phyloP scores from a whole-genome alignment of 2,888 invertebrate genomes.

The Xestia c-nigrum region DNA sequence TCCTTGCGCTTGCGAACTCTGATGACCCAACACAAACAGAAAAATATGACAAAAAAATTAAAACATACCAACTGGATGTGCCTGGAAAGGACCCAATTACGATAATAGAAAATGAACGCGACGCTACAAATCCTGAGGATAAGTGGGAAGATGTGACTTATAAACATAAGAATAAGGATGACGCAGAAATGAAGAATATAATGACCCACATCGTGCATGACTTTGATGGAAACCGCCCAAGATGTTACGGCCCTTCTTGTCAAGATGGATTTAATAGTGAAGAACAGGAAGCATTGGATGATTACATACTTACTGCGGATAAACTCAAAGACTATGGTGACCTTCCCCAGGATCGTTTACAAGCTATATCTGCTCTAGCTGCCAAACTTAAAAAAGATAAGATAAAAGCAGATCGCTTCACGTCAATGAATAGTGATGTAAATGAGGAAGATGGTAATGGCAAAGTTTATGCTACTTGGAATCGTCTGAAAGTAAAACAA shows the following conservation, averaged over 20 bases:
- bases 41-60: constrained; percentile 83
- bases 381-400: constrained; percentile 88
- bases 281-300: constrained; percentile 89
- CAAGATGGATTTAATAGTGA: constrained; percentile 80
- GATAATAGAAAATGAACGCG: constrained; percentile 87
- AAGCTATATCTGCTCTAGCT: constrained; percentile 85
- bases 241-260: constrained; percentile 88
- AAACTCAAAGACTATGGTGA: constrained; percentile 88
- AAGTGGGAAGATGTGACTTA: constrained; percentile 75
- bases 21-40: constrained; percentile 80
- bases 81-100: constrained; percentile 91
- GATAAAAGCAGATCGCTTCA: constrained; percentile 74
- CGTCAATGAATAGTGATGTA: constrained; percentile 68
- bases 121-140: constrained; percentile 63
- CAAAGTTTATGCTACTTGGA: constrained; percentile 87
- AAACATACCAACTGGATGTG: constrained; percentile 89
- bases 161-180: constrained; percentile 73
- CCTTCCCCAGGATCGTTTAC: constrained; percentile 82
- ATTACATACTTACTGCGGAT: constrained; percentile 91
- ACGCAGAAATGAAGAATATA: constrained; percentile 82
- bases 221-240: constrained; percentile 77
- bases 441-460: constrained; percentile 74
- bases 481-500: constrained; percentile 88
- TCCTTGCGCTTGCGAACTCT: constrained; percentile 76
- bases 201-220: constrained; percentile 87